Evolutionary conservation across 2,113 vertebrate genomes (phyloP).

Genomic region (Neolamprologus longior): DNA sequence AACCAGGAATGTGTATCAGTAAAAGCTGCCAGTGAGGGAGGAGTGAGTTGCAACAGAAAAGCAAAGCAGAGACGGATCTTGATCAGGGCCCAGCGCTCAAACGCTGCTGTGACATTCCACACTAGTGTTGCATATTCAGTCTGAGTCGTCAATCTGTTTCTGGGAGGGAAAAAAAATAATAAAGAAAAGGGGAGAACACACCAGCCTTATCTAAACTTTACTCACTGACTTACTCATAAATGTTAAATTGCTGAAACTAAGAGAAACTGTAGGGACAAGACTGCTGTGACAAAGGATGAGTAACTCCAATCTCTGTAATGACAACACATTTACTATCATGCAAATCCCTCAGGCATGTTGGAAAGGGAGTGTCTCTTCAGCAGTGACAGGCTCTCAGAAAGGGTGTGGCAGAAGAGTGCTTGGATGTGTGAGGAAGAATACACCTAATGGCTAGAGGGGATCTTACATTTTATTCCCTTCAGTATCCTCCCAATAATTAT

Average conservation of each 20-base stretch:
- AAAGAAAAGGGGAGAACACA: background rate
- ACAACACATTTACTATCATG: background rate
- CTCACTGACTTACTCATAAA: background rate
- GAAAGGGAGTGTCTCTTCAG: constrained; percentile 45
- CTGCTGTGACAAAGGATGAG: constrained; percentile 8
- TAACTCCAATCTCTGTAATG: background rate
- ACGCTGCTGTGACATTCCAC: constrained; percentile 56
- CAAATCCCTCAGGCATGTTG: background rate
- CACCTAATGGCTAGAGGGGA: constrained; percentile 3
- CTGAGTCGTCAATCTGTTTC: background rate
- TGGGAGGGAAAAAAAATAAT: background rate
- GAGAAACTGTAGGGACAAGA: background rate
- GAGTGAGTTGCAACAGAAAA: constrained; percentile 22
- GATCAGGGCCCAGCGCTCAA: constrained; percentile 3
- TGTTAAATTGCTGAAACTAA: background rate
- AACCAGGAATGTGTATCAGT: constrained; percentile 41
- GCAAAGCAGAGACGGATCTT: background rate
- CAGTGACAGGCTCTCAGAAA: constrained; percentile 10
- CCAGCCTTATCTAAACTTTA: background rate
- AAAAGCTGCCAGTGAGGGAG: background rate
- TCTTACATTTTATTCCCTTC: background rate
- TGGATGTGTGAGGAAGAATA: constrained; percentile 6
- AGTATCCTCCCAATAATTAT: background rate
- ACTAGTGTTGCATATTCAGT: constrained; percentile 10
- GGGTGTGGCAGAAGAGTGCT: constrained; percentile 30